phyloP scores from a whole-genome alignment of 2,113 vertebrate genomes.

The Eublepharis macularius region DNA sequence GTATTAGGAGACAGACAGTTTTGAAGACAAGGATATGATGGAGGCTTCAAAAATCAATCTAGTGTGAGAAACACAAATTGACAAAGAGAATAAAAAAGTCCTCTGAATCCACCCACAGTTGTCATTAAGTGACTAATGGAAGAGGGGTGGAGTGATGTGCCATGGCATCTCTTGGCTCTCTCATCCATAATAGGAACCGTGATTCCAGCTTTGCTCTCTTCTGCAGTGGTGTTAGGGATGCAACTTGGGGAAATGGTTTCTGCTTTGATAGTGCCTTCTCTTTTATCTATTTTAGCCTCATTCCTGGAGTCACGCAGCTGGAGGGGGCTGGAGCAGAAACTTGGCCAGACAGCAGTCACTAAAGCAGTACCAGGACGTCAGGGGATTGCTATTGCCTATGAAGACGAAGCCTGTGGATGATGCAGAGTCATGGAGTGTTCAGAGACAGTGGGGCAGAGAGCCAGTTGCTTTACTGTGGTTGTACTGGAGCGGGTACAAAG shows the following conservation, averaged over 20 bases:
- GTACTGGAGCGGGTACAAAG: neutral
- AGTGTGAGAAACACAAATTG: neutral
- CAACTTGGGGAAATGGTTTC: neutral
- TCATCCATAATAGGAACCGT: neutral
- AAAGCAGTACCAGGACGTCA: slow-evolving; percentile 86
- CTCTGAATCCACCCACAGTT: neutral
- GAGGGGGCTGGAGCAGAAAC: slow-evolving; percentile 86
- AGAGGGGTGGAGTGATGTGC: neutral
- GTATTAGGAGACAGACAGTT: neutral
- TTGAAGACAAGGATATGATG: neutral
- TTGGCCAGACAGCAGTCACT: slow-evolving; percentile 84
- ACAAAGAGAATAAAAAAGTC: neutral
- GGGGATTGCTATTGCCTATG: slow-evolving; percentile 95
- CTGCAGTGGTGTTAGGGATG: neutral
- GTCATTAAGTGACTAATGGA: neutral
- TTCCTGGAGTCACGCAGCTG: slow-evolving; percentile 90
- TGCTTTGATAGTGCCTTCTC: neutral
- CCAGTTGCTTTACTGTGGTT: neutral
- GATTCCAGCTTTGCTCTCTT: neutral
- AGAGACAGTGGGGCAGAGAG: neutral
- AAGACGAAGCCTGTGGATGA: slow-evolving; percentile 80
- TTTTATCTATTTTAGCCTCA: slow-evolving; percentile 75
- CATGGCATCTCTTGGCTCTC: neutral
- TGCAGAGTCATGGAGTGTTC: neutral
- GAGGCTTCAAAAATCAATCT: neutral